Evolutionary conservation across 2,888 invertebrate genomes (phyloP), one percentile per base, ranked within the genome.

Genomic region (Odontothrips loti): DNA sequence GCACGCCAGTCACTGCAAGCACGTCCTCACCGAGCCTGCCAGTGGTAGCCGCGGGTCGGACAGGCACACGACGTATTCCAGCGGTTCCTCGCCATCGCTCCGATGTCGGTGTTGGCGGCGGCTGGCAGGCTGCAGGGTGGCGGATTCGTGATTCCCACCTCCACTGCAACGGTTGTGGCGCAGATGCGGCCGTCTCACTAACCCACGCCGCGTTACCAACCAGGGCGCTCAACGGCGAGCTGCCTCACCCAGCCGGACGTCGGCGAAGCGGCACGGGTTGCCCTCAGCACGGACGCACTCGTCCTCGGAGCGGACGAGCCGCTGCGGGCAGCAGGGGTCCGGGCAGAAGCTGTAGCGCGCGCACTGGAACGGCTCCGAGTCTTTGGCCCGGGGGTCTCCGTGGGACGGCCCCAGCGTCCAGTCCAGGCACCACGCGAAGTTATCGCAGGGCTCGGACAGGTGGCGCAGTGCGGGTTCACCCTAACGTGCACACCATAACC

Each of bases 291-390:
- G 85, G 85, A 87, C 86, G 85, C 92, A 92, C 80, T 89, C 86
- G 15, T 86, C 86, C 81, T 86, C 83, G 29, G 86, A 84, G 29
- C 85, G 84, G 17, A 90, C 85, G 84, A 89, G 89, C 84, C 88
- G 90, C 82, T 88, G 84, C 27, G 90, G 89, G 84, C 92, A 92
- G 84, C 92, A 92, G 11, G 90, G 90, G 85, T 92, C 92, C 11
- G 92, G 92, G 86, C 92, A 92, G 86, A 92, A 92, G 85, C 92
- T 92, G 84, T 91, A 91, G 83, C 88, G 85, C 15, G 92, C 91
- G 85, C 92, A 93, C 79, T 87, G 88, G 86, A 90, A 92, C 1
- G 90, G 88, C 79, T 86, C 84, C 79, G 86, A 86, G 84, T 92
- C 91, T 82, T 90, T 87, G 0, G 91, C 90, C 83, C 92, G 87